Conservation (phyloP, 2,113 vertebrate species). For the Cyanoderma ruficeps region DNA sequence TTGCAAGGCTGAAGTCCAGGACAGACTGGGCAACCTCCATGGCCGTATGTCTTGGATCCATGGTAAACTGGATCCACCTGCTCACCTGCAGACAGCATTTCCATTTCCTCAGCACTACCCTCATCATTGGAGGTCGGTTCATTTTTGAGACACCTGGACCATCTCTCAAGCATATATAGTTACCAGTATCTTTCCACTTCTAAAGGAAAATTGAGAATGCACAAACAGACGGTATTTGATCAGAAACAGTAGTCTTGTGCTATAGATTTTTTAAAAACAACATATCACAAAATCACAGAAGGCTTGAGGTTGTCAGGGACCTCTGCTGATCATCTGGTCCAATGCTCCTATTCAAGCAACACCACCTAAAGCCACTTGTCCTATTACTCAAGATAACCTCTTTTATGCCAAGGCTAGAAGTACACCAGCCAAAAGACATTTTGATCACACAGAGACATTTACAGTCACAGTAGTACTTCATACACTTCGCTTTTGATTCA, state of each 20-base stretch:
- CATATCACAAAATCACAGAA: not conserved
- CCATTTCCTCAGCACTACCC: not conserved
- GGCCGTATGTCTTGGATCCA: not conserved
- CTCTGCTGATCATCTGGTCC: not conserved
- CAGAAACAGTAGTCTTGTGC: not conserved
- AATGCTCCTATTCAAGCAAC: accelerated
- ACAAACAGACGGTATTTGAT: not conserved
- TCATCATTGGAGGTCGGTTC: not conserved
- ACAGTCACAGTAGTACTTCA: not conserved
- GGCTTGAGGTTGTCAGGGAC: not conserved
- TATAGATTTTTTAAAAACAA: not conserved
- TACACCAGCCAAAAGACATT: not conserved
- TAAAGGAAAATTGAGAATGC: not conserved
- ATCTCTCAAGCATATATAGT: not conserved
- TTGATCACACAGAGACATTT: not conserved
- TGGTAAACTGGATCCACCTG: not conserved
- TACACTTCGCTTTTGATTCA: not conserved
- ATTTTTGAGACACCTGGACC: not conserved
- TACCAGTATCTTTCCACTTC: not conserved
- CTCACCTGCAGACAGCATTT: not conserved
- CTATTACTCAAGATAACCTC: not conserved
- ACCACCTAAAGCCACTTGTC: not conserved
- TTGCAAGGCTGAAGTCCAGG: not conserved
- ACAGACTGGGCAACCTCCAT: not conserved
- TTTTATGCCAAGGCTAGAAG: not conserved